These are phyloP conservation scores for Parotocinclus haroldoi DNA, from an alignment of 2,797 vertebrate species.

Conservation along the genomic window DNA sequence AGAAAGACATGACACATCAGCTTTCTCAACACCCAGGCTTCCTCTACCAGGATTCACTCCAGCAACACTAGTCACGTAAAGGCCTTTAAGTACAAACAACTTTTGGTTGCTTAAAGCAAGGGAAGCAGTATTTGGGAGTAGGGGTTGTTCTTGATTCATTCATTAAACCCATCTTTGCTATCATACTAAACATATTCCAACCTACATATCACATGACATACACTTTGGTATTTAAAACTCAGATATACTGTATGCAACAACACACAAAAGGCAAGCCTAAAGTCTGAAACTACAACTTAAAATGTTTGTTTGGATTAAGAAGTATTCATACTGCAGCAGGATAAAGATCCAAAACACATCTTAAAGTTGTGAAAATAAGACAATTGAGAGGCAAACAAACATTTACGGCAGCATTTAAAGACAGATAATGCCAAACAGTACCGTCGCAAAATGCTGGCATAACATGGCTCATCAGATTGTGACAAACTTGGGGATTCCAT, in stretches of 20 bases:
- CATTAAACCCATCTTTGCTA: constrained; percentile 61
- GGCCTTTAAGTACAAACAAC: constrained; percentile 73
- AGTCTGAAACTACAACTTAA: no score
- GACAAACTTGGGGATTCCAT: no score
- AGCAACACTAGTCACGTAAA: constrained; percentile 52
- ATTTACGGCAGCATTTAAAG: no score
- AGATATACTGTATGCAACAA: constrained; percentile 15
- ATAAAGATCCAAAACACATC: no score
- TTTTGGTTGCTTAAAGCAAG: constrained; percentile 55
- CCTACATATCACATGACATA: constrained; percentile 65
- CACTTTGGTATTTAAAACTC: constrained; percentile 46
- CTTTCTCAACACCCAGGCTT: constrained; percentile 70
- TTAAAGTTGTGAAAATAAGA: no score
- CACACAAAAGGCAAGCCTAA: constrained; percentile 1
- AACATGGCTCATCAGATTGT: no score
- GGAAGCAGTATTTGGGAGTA: constrained; percentile 3
- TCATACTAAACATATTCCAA: constrained; percentile 72
- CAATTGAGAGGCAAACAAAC: no score
- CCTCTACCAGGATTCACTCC: constrained; percentile 48
- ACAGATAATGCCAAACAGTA: no score
- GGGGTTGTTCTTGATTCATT: constrained; percentile 65
- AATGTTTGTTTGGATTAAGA: no score
- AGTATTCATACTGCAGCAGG: no score
- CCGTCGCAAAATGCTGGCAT: no score
- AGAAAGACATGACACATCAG: constrained; percentile 85